Percentiles rank a stretch among this genome's conserved stretches.
Evolutionary conservation across 2,797 vertebrate genomes (phyloP).

Genomic region (Eidolon dupreanum): DNA sequence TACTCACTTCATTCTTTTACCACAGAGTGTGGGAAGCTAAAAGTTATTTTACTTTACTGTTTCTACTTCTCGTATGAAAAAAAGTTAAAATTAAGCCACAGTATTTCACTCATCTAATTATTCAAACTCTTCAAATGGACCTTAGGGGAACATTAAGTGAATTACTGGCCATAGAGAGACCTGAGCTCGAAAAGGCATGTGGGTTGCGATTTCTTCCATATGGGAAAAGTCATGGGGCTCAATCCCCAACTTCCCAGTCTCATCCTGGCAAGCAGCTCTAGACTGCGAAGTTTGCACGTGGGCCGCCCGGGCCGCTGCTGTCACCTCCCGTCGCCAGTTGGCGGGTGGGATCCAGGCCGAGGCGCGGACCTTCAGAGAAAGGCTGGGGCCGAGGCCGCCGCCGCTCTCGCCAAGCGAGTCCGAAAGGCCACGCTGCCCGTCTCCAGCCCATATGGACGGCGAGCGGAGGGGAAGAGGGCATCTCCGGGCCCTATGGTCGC

Average conservation of each 20-base stretch:
- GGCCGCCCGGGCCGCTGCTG: conserved; percentile 14
- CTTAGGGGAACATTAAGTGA: not conserved
- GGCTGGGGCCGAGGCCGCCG: not conserved
- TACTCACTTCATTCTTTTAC: not conserved
- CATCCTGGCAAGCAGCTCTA: not conserved
- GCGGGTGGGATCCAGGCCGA: not conserved
- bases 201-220: conserved; percentile 37
- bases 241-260: not conserved
- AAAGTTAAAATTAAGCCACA: not conserved
- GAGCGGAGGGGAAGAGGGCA: not conserved
- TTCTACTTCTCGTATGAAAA: not conserved
- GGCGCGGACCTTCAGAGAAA: not conserved
- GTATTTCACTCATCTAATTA: not conserved
- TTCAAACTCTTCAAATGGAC: not conserved
- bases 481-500: not conserved
- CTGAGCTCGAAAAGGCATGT: not conserved
- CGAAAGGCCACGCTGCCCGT: not conserved
- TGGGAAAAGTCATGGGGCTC: not conserved
- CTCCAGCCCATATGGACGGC: not conserved
- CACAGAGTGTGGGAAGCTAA: not conserved
- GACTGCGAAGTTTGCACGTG: conserved; percentile 32
- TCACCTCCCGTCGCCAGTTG: conserved; percentile 47
- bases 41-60: conserved; percentile 14
- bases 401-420: not conserved
- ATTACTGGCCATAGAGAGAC: not conserved